These are phyloP conservation scores for Todiramphus saurophagus DNA, from an alignment of 2,113 vertebrate genomes.

Conservation along the genomic window DNA sequence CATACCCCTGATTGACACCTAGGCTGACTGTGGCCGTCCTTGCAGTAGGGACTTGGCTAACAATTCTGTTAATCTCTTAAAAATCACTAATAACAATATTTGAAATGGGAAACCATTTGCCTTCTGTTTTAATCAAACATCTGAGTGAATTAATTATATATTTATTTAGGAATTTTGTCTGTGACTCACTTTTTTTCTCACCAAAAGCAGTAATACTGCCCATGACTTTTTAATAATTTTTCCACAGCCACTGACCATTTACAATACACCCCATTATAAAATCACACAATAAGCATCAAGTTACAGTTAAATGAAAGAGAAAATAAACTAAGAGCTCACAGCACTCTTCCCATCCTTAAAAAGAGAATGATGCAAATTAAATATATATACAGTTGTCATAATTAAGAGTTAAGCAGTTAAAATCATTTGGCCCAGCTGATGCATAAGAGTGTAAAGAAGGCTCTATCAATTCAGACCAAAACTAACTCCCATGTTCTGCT, in stretches of 20 bases:
- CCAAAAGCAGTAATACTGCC: neutral
- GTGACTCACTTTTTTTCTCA: neutral
- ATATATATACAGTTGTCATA: neutral
- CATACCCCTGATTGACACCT: neutral
- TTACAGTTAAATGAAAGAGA: neutral
- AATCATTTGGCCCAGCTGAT: neutral
- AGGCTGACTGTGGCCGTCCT: neutral
- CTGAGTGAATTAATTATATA: neutral
- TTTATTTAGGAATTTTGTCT: neutral
- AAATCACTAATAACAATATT: neutral
- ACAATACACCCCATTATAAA: neutral
- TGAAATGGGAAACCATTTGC: neutral
- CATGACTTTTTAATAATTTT: neutral
- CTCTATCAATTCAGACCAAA: neutral
- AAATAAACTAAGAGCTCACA: neutral
- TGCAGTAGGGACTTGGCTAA: neutral
- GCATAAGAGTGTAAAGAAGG: neutral
- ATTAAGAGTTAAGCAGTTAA: neutral
- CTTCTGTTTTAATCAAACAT: neutral
- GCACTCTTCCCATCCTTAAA: neutral
- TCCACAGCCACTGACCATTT: neutral
- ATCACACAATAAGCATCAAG: neutral
- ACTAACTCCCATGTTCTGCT: neutral
- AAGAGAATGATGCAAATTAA: neutral
- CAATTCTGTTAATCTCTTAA: neutral